phyloP scores from a whole-genome alignment of 2,113 vertebrate species.

The Microcebus ravelobensis region DNA sequence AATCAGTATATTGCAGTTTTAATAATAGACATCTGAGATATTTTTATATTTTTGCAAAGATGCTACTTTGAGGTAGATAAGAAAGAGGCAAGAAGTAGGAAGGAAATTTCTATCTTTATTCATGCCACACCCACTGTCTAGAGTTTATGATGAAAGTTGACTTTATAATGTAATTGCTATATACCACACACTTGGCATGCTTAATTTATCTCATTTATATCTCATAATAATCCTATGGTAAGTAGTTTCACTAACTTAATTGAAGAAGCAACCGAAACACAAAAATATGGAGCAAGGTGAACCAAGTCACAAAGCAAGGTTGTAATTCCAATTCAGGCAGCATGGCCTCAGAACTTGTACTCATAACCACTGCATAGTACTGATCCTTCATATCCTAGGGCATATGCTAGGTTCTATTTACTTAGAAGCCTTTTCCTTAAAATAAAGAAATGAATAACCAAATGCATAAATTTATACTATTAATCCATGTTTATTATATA shows the following conservation, averaged over 20 bases:
- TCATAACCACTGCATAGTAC: background rate
- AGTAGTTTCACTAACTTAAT: background rate
- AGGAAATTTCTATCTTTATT: background rate
- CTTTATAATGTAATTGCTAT: background rate
- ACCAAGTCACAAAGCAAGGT: background rate
- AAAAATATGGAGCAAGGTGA: background rate
- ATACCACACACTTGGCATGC: background rate
- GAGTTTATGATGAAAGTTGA: background rate
- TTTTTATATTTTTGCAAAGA: background rate
- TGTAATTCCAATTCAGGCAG: background rate
- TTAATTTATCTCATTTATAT: background rate
- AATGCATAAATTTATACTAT: background rate
- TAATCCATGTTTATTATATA: background rate
- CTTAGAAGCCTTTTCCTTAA: background rate
- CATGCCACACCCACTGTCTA: fast-evolving
- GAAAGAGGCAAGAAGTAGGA: background rate
- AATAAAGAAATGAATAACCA: background rate
- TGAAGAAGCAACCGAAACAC: background rate
- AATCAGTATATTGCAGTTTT: background rate
- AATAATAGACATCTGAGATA: background rate
- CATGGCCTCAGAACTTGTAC: background rate
- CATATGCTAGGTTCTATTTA: background rate
- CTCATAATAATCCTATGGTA: background rate
- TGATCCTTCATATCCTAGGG: background rate
- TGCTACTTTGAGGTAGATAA: background rate